Evolutionary conservation across 2,888 invertebrate species (phyloP), one percentile per base, ranked within the genome.

Genomic region (Ischnura elegans): DNA sequence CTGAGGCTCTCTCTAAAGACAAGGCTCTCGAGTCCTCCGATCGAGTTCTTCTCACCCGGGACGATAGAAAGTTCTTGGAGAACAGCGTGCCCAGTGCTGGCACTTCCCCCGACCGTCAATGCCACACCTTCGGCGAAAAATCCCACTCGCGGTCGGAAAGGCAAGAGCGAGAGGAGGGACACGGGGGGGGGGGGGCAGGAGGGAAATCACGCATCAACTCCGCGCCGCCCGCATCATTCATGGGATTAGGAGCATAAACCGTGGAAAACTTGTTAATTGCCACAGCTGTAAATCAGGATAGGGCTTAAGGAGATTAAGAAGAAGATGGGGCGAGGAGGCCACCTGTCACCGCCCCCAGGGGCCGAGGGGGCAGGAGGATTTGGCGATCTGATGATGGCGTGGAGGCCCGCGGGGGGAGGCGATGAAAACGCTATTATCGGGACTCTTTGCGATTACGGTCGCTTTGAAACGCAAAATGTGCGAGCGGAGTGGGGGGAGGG

Each of bases 201-300:
- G 61, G 55, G 61, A 90, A 43, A 90, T 19, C 61, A 43, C n/a
- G 61, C 90, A 61, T 90, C 47, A 90, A 90, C 90, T 90, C 13
- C 90, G 90, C 36, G 19, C 51, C 61, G 90, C 61, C 61, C 87
- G 86, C 96, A 96, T 96, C 96, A 96, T 96, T 96, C 96, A 96
- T 95, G 95, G 96, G 96, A 96, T 96, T 96, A 96, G 95, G 85
- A 94, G 93, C 94, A 94, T 94, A 94, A 94, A 94, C 96, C 95
- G 95, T 95, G 96, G 96, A 96, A 96, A 96, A 96, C 96, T 96
- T 96, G 96, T 96, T 96, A 96, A 96, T 96, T 96, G 96, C 96
- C 95, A 51, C 43, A 85, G 93, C 87, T 86, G 93, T 93, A 93
- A 93, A 93, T 93, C 93, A 93, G 93, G 84, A 93, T 76, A 36